A percentile compares a stretch with the other conserved stretches of the same genome.
phyloP scores from a whole-genome alignment of 2,888 invertebrate species.

The Metacarcinus magister region DNA sequence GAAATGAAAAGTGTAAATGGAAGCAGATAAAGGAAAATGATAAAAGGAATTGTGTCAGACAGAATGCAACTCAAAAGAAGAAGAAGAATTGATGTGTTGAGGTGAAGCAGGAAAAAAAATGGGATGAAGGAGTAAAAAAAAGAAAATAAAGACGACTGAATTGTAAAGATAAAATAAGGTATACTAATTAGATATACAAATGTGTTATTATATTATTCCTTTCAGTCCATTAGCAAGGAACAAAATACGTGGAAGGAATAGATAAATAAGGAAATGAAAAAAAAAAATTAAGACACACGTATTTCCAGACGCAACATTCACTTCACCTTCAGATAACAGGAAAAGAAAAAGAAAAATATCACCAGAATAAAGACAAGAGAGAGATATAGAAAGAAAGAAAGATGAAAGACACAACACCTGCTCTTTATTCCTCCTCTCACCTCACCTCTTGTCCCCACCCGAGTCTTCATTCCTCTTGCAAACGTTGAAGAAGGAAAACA shows the following conservation, averaged over 20 bases:
- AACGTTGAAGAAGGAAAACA: no score
- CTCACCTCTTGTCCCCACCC: no score
- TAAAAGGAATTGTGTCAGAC: no score
- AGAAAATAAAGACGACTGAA: background rate
- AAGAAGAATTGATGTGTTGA: background rate
- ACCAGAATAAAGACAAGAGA: background rate
- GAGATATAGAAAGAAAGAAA: background rate
- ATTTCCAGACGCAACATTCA: background rate
- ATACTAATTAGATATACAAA: background rate
- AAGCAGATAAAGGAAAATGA: no score
- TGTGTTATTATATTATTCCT: background rate
- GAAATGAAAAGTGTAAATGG: background rate
- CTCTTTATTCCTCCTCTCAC: background rate
- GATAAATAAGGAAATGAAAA: background rate
- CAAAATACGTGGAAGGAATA: background rate
- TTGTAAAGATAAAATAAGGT: background rate
- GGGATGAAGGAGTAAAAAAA: background rate
- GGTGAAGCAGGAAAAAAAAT: background rate
- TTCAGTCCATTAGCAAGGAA: background rate
- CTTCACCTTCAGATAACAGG: background rate
- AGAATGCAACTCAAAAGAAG: background rate
- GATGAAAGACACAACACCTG: background rate
- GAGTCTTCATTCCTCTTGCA: no score
- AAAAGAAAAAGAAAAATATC: background rate
- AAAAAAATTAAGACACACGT: background rate